phyloP scores from a whole-genome alignment of 2,113 vertebrate genomes.

The Myotis yumanensis region DNA sequence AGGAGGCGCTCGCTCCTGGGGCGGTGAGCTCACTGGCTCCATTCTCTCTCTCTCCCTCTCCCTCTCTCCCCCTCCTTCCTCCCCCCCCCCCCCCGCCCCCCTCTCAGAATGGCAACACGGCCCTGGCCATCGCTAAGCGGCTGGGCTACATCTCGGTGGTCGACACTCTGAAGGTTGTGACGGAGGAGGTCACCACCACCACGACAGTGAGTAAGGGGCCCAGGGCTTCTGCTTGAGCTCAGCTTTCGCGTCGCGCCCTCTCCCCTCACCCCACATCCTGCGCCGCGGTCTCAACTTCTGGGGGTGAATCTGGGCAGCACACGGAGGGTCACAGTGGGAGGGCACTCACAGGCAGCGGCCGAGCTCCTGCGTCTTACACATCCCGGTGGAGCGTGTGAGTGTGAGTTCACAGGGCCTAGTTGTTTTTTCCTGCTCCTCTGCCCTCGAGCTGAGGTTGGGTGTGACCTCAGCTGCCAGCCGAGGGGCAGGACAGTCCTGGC shows the following conservation, averaged over 20 bases:
- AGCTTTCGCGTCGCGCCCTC: too few relatives aligned
- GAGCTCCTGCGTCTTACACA: not conserved
- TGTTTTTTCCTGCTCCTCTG: not conserved
- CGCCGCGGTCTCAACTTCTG: too few relatives aligned
- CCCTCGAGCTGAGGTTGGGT: not conserved
- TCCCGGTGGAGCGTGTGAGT: not conserved
- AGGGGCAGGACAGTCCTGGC: not conserved
- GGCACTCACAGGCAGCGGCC: not conserved
- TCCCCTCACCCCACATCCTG: too few relatives aligned
- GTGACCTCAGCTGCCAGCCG: constrained; percentile 3
- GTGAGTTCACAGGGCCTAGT: not conserved
- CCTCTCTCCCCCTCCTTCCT: not conserved
- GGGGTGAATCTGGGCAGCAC: too few relatives aligned
- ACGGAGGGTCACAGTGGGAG: too few relatives aligned
- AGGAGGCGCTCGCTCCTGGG: constrained; percentile 87
- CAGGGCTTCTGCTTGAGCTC: too few relatives aligned
- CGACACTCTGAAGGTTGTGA: constrained; percentile 97
- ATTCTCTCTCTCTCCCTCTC: constrained; percentile 52
- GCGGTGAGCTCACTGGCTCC: constrained; percentile 84
- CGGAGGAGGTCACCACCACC: constrained; percentile 95
- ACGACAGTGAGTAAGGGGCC: constrained; percentile 89
- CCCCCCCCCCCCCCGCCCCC: constrained; percentile 77
- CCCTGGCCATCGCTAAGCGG: constrained; percentile 95
- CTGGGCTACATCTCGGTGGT: constrained; percentile 99
- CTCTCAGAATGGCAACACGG: constrained; percentile 95